Percentiles rank a stretch among this genome's conserved stretches.
Conservation (phyloP, 2,113 vertebrate species). For the Calonectris borealis region DNA sequence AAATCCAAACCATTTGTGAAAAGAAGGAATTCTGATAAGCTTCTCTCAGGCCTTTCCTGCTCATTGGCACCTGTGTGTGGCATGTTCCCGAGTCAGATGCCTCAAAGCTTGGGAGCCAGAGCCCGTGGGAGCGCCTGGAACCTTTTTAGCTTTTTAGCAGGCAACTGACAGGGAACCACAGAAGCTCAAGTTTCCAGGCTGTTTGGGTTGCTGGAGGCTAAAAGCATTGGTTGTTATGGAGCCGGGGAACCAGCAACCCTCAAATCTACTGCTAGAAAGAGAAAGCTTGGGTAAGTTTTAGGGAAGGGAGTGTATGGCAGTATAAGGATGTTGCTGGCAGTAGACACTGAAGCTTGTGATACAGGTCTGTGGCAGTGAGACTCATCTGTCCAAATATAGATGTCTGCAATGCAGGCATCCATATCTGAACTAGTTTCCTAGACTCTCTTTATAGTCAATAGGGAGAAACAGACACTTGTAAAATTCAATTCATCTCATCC, state of each 20-base stretch:
- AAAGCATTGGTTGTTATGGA: conserved; percentile 36
- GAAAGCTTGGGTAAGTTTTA: conserved; percentile 1
- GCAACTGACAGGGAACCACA: background rate
- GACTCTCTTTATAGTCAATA: conserved; percentile 1
- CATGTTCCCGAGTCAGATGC: background rate
- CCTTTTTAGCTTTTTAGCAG: background rate
- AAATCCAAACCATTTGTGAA: background rate
- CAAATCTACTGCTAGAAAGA: background rate
- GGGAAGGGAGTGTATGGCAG: background rate
- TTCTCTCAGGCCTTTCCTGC: background rate
- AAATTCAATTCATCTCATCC: conserved; percentile 5
- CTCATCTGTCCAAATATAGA: conserved; percentile 64
- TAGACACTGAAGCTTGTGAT: background rate
- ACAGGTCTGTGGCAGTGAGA: conserved; percentile 19
- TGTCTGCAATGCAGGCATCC: conserved; percentile 59
- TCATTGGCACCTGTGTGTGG: background rate
- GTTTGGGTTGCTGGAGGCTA: conserved; percentile 7
- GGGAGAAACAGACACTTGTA: background rate
- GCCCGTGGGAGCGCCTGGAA: background rate
- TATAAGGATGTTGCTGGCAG: conserved; percentile 3
- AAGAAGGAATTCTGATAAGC: background rate
- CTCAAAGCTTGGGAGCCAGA: background rate
- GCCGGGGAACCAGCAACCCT: background rate
- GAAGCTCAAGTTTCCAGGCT: background rate
- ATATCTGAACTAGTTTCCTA: conserved; percentile 29